Evolutionary conservation across 2,113 vertebrate genomes (phyloP).

Genomic region (Macrotus californicus): DNA sequence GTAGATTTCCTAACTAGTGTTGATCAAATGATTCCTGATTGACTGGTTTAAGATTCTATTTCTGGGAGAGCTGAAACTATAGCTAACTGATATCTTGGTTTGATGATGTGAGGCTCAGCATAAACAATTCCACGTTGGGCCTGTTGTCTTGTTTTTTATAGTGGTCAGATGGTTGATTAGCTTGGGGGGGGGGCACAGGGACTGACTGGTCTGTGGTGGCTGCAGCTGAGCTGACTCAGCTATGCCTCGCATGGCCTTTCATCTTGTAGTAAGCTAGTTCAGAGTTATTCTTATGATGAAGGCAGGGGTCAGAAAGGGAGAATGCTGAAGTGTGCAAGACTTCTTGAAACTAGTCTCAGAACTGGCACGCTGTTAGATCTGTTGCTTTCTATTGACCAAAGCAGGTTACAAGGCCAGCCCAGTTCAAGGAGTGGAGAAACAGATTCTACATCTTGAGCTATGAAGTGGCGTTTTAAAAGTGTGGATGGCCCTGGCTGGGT

Average conservation of each 20-base stretch:
- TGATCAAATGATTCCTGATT: background rate
- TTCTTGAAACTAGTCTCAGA: background rate
- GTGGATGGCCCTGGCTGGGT: too few species aligned
- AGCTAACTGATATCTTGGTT: background rate
- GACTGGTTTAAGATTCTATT: background rate
- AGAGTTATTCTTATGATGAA: background rate
- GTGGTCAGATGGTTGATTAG: background rate
- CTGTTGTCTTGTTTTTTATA: background rate
- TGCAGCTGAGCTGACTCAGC: background rate
- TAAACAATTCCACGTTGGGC: background rate
- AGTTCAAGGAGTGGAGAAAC: background rate
- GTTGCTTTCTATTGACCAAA: background rate
- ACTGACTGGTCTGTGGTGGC: background rate
- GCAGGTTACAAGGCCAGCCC: background rate
- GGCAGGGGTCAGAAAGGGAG: background rate
- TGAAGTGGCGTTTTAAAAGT: background rate
- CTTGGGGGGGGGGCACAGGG: background rate
- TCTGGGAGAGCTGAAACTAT: background rate
- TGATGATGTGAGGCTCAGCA: background rate
- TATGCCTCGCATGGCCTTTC: background rate
- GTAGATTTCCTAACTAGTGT: background rate
- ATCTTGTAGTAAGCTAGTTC: background rate
- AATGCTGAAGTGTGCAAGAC: background rate
- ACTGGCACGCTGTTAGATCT: background rate
- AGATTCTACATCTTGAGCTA: background rate